A percentile compares a stretch with the other conserved stretches of the same genome.
Conservation (phyloP, 2,797 vertebrate genomes). For the Sebastes aleutianus region DNA sequence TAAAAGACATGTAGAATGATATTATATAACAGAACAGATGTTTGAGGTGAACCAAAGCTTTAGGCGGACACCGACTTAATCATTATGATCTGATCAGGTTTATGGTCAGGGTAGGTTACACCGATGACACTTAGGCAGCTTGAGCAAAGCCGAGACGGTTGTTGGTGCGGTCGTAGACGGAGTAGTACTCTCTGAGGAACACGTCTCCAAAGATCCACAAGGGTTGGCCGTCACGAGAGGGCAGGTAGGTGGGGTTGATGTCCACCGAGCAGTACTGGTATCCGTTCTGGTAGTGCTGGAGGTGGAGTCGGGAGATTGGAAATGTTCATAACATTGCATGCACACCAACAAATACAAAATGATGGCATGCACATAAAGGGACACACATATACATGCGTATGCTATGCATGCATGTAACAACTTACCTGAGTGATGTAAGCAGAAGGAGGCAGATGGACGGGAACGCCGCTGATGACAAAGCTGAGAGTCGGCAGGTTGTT, state of each 20-base stretch:
- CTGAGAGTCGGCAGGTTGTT: constrained; percentile 74
- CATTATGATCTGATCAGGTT: neutral
- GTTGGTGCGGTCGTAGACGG: constrained; percentile 75
- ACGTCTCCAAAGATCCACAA: constrained; percentile 85
- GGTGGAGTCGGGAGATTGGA: neutral
- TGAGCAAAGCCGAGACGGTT: constrained; percentile 81
- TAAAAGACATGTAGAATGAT: neutral
- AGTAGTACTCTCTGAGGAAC: constrained; percentile 86
- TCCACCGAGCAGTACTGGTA: constrained; percentile 68
- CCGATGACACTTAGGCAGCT: constrained; percentile 56
- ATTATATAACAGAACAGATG: neutral
- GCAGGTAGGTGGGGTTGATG: constrained; percentile 78
- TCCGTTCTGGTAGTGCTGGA: constrained; percentile 35
- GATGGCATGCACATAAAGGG: neutral
- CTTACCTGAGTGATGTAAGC: constrained; percentile 71
- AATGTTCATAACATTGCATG: neutral
- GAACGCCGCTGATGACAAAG: constrained; percentile 73
- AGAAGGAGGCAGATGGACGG: constrained; percentile 73
- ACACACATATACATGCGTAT: neutral
- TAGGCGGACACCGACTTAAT: neutral
- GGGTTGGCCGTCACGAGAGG: constrained; percentile 69
- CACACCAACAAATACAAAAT: neutral
- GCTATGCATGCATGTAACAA: neutral
- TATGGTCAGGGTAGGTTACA: neutral
- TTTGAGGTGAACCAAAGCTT: neutral